Conservation (phyloP, 2,113 vertebrate species). For the Budorcas taxicolor region DNA sequence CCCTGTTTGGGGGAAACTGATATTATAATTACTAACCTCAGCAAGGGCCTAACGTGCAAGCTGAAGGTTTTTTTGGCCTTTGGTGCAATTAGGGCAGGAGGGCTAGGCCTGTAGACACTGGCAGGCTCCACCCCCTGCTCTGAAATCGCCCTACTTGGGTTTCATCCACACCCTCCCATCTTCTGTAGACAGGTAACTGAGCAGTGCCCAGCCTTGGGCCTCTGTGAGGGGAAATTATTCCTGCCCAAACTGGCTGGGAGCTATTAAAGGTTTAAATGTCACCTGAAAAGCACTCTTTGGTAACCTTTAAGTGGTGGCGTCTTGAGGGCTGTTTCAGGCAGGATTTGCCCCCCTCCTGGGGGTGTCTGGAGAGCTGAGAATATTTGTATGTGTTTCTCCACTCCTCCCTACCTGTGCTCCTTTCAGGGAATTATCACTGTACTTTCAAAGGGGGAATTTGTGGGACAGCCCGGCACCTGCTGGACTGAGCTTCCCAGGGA, state of each 20-base stretch:
- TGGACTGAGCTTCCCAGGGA: slow-evolving; percentile 71
- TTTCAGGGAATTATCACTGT: slow-evolving; percentile 56
- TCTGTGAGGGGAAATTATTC: slow-evolving; percentile 74
- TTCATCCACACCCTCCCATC: slow-evolving; percentile 76
- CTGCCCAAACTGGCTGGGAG: slow-evolving; percentile 74
- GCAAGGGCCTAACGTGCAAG: slow-evolving; percentile 82
- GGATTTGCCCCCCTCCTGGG: slow-evolving; percentile 46
- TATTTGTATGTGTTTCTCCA: slow-evolving; percentile 58
- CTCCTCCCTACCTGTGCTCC: slow-evolving; percentile 16
- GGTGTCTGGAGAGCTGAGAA: slow-evolving; percentile 66
- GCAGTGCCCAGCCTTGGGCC: slow-evolving; percentile 68
- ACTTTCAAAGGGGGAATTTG: slow-evolving; percentile 73
- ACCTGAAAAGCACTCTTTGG: slow-evolving; percentile 78
- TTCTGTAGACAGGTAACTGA: slow-evolving; percentile 79
- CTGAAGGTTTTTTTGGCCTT: slow-evolving; percentile 78
- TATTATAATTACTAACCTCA: slow-evolving; percentile 90
- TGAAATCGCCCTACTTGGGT: slow-evolving; percentile 78
- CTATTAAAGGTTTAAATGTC: slow-evolving; percentile 84
- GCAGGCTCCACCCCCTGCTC: slow-evolving; percentile 47
- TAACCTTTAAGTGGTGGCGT: slow-evolving; percentile 73
- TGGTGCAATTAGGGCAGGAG: slow-evolving; percentile 81
- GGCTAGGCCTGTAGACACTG: slow-evolving; percentile 70
- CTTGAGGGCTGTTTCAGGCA: slow-evolving; percentile 66
- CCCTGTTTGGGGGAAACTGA: slow-evolving; percentile 83
- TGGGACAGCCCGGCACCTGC: slow-evolving; percentile 69